Conservation (phyloP, 2,113 vertebrate genomes). For the Terrapene triunguis region DNA sequence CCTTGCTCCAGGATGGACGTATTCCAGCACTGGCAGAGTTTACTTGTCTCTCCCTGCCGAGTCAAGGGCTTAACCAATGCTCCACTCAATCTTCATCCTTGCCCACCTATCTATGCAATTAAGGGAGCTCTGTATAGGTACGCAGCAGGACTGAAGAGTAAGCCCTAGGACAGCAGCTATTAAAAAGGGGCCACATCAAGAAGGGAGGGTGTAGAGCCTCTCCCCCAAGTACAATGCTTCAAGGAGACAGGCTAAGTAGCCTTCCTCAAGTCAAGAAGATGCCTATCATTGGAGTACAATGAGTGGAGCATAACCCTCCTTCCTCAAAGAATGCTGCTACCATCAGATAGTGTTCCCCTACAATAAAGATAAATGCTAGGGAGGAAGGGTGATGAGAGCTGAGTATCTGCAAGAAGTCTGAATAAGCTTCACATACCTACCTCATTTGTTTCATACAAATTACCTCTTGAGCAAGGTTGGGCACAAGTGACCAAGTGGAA, state of each 20-base stretch:
- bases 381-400: background rate
- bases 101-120: background rate
- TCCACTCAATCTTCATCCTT: background rate
- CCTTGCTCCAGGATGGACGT: background rate
- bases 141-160: background rate
- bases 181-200: background rate
- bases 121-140: background rate
- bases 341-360: background rate
- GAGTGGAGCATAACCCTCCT: background rate
- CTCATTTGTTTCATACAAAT: background rate
- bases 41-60: background rate
- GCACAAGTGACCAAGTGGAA: background rate
- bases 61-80: rapidly evolving
- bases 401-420: background rate
- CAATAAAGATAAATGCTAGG: background rate
- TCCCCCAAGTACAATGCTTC: background rate
- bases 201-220: background rate
- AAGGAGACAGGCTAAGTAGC: background rate
- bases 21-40: background rate
- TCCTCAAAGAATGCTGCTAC: background rate
- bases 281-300: background rate
- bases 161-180: background rate
- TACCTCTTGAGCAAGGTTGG: background rate
- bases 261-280: background rate
- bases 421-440: background rate